phyloP scores from a whole-genome alignment of 2,888 invertebrate species.

The Scrobipalpa atriplicella region DNA sequence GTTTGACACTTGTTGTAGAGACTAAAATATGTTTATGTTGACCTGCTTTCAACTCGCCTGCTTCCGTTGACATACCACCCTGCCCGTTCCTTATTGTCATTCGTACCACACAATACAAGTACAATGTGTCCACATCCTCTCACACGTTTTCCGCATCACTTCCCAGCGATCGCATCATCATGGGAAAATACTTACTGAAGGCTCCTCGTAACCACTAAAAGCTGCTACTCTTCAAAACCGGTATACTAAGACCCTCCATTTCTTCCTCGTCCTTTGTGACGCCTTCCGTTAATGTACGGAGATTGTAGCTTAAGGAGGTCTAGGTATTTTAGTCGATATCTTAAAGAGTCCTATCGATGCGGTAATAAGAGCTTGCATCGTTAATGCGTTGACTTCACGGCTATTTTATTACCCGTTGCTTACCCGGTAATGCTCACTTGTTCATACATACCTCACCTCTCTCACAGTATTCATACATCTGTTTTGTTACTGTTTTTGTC shows the following conservation, averaged over 20 bases:
- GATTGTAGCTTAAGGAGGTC: constrained; percentile 19
- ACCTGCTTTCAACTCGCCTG: constrained; percentile 4
- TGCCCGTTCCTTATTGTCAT: neutral
- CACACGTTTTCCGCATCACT: constrained; percentile 41
- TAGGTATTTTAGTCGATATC: constrained; percentile 19
- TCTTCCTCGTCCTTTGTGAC: constrained; percentile 22
- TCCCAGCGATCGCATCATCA: constrained; percentile 35
- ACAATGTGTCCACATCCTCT: constrained; percentile 33
- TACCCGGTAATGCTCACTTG: neutral
- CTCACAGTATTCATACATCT: constrained; percentile 39
- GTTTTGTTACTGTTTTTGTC: constrained; percentile 62
- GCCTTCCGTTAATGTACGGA: neutral
- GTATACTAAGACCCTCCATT: constrained; percentile 24
- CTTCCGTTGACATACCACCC: constrained; percentile 1
- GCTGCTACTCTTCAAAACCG: constrained; percentile 34
- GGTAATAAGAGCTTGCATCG: constrained; percentile 15
- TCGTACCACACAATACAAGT: constrained; percentile 5
- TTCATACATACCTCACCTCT: neutral
- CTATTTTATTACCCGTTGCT: constrained; percentile 9
- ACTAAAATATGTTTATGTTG: neutral
- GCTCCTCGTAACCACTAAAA: constrained; percentile 34
- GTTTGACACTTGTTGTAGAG: too few species aligned
- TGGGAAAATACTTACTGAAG: constrained; percentile 37
- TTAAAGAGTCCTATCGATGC: neutral
- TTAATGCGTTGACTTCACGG: constrained; percentile 10